These are phyloP conservation scores for Dasyornis broadbenti DNA, from an alignment of 2,113 vertebrate genomes.

Conservation along the genomic window DNA sequence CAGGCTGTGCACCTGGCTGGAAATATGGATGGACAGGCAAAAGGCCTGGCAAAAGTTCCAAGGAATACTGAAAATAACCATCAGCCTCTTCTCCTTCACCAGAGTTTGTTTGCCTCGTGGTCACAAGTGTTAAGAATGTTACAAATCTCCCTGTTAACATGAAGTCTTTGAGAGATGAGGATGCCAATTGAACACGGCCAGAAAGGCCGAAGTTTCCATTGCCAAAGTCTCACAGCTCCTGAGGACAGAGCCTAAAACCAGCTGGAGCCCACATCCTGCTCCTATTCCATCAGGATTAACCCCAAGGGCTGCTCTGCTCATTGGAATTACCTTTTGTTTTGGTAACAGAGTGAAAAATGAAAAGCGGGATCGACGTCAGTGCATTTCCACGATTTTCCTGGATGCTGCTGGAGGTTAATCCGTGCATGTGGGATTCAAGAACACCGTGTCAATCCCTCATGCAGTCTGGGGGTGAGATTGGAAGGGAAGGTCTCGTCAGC, in stretches of 20 bases:
- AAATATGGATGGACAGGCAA: background rate
- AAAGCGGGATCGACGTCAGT: accelerated
- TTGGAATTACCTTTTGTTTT: background rate
- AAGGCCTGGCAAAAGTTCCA: background rate
- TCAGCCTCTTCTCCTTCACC: background rate
- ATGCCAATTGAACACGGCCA: background rate
- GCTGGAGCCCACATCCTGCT: background rate
- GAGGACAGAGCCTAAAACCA: background rate
- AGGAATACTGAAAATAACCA: background rate
- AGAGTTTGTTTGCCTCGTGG: background rate
- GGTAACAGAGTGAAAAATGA: background rate
- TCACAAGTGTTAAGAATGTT: background rate
- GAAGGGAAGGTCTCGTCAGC: background rate
- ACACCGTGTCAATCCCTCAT: background rate
- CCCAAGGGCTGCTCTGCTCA: background rate
- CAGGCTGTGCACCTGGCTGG: background rate
- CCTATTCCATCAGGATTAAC: background rate
- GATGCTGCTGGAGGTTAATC: background rate
- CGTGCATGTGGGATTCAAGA: background rate
- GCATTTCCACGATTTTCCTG: background rate
- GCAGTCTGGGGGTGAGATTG: accelerated
- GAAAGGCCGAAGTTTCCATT: background rate
- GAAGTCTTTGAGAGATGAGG: background rate
- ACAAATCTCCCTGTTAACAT: background rate
- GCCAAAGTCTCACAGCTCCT: background rate